A percentile compares a stretch with the other conserved stretches of the same genome.
Evolutionary conservation across 2,888 invertebrate genomes (phyloP).

Genomic region (Apamea epomidion): DNA sequence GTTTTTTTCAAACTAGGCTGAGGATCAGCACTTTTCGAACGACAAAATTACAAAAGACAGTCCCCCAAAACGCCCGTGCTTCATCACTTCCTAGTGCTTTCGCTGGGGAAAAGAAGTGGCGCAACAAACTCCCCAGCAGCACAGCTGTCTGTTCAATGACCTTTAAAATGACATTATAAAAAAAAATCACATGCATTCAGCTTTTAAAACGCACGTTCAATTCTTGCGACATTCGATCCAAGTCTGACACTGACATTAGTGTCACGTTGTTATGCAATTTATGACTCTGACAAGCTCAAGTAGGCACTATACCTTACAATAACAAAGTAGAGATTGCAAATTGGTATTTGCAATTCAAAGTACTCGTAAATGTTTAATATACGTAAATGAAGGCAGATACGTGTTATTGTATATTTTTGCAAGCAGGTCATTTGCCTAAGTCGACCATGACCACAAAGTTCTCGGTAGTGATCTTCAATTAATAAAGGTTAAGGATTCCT

Average conservation of each 20-base stretch:
- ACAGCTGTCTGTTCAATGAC: slow-evolving; percentile 19
- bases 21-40: no score
- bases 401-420: slow-evolving; percentile 10
- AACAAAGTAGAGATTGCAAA: slow-evolving; percentile 18
- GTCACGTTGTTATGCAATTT: slow-evolving; percentile 41
- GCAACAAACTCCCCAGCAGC: no score
- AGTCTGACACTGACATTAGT: slow-evolving; percentile 50
- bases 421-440: slow-evolving; percentile 39
- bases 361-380: slow-evolving; percentile 27
- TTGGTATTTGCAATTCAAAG: slow-evolving; percentile 49
- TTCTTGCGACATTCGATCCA: slow-evolving; percentile 27
- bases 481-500: not conserved
- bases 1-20: no score
- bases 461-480: slow-evolving; percentile 3
- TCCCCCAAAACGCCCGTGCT: no score
- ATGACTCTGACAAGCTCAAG: slow-evolving; percentile 7
- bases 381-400: slow-evolving; percentile 35
- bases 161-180: slow-evolving; percentile 17
- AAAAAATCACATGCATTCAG: slow-evolving; percentile 27
- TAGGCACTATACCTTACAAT: not conserved
- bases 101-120: no score
- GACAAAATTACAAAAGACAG: no score
- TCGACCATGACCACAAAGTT: slow-evolving; percentile 28
- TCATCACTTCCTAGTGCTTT: no score
- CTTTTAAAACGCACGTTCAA: slow-evolving; percentile 5